Base-by-base conservation (phyloP, 2,888 invertebrate genomes). In the Netelia fuscicornis region DNA sequence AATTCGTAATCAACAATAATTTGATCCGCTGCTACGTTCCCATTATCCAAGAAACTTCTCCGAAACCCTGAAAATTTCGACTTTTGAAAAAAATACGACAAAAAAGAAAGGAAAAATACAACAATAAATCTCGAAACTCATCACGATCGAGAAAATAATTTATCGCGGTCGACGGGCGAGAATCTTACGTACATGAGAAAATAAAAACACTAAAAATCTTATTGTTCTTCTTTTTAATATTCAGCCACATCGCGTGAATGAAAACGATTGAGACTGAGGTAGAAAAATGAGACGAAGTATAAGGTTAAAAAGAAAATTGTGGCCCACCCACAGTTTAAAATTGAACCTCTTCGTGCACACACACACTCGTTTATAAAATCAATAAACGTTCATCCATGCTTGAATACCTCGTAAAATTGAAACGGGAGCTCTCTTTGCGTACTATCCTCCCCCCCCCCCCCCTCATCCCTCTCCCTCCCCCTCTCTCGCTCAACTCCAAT, bases 401-500 rank as follows among this genome's bases (percentile, higher is more conserved):
- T 68, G 71, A 62, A 71, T 68, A 42, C 54, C 68, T 86, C 84
- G 79, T 84, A 56, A 84, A 76, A 58, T 64, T 75, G 80, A 68
- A 77, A 81, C 71, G 62, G 68, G 64, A 77, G 74, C 83, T 76
- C 44, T 25, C 56, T 5, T 54, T n/a, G 58, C 37, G 8, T 25
- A 25, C 17, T 17, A 17, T 0, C 17, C 56, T 10, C 20, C 25
- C 2, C 8, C n/a, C n/a, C 23, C 1, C 3, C 8, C 23, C 30
- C 30, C 25, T 62, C 42, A 60, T 23, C 71, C 67, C 78, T 44
- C 23, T 30, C 30, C 5, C 30, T 30, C 30, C 3, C 30, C 30
- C 3, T 30, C 17, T 17, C 30, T 30, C 5, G 13, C 23, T 1
- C 3, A 10, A n/a, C 23, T 52, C 30, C 54, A 62, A 62, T 71